Evolutionary conservation across 1,140 invertebrate genomes (phyloP), one percentile per base, ranked within the genome.

Genomic region (Zaprionus africanus): DNA sequence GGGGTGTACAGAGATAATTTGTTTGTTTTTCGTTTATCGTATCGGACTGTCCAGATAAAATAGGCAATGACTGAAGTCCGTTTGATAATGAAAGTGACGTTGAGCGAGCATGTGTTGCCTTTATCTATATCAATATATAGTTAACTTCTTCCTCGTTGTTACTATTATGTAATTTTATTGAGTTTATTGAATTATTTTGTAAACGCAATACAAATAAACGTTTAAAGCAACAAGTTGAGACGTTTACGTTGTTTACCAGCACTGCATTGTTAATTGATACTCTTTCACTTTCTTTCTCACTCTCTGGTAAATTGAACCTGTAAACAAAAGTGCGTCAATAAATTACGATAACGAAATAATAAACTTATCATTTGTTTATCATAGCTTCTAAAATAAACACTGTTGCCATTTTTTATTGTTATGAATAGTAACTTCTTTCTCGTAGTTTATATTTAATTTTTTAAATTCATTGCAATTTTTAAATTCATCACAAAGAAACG

Each of bases 11-110:
- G 11, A 51, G 12, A 56, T 56, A 56, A 26, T 56, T 56, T 63
- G n/a, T 51, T 34, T 63, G 22, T 12, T 57, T 67, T 24, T 57
- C 22, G 24, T 49, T 38, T 65, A 38, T 56, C 36, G n/a, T 46
- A 56, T 38, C 26, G 12, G 4, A 49, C 17, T 11, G n/a, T 9
- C 17, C 9, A 51, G 22, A 43, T 61, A 49, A 26, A n/a, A 26
- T 26, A 46, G 13, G 7, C 41, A 46, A 66, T 22, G 24, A 31
- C 22, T 31, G 22, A 64, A 53, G 28, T 53, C 31, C 13, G 22
- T 53, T 53, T 28, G 24, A 54, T 56, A 65, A 64, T 56, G 36
- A 64, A 65, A 65, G 24, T 65, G 53, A 65, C 62, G 62, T 64
- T 46, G 41, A 46, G 41, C n/a, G 41, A 46, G n/a, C 6, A 46